Evolutionary conservation across 2,888 invertebrate genomes (phyloP), one percentile per base, ranked within the genome.

Genomic region (Mesorhabditis spiculigera): DNA sequence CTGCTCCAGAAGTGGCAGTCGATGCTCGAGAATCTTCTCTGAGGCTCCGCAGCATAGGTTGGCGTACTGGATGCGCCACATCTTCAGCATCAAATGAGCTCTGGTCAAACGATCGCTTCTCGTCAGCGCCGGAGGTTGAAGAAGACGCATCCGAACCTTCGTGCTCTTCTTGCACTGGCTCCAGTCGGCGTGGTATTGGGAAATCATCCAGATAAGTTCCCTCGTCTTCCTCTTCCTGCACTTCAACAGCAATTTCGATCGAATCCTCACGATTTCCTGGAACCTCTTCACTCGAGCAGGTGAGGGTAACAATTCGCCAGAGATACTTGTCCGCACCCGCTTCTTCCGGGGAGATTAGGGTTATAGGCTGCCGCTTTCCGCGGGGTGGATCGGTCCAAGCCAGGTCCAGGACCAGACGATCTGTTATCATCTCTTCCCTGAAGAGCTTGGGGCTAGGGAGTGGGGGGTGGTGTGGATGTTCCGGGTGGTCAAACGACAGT

Each of bases 1-100:
- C 76, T 10, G 76, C 76, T 71, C 73, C 76, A 41, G 76, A 74
- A 10, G 74, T 74, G 1, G 71, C 71, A 43, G 58, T 13, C 8
- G 58, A 50, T 2, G 58, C 58, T 50, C 10, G 8, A n/a, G n/a
- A 50, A 50, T 10, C 8, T 13, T 50, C 58, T 50, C 58, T 50
- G 28, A 28, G 28, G 28, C 28, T 28, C 28, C 6, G 2, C 8
- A 28, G 66, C 45, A 3, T 65, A 65, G 28, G 28, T 28, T 28
- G 28, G 28, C 28, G 28, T 28, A 28, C 28, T 3, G 28, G 28
- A 28, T 28, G 28, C 28, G 28, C 28, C 58, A 50, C 58, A 10
- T 50, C 58, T 50, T 50, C 58, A 50, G 10, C 41, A n/a, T 43
- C 68, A 16, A 68, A 16, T 13, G 67, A 67, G 28, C 61, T 62